These are phyloP conservation scores for Drosophila paracracens DNA, from an alignment of 2,888 invertebrate species.

Conservation along the genomic window DNA sequence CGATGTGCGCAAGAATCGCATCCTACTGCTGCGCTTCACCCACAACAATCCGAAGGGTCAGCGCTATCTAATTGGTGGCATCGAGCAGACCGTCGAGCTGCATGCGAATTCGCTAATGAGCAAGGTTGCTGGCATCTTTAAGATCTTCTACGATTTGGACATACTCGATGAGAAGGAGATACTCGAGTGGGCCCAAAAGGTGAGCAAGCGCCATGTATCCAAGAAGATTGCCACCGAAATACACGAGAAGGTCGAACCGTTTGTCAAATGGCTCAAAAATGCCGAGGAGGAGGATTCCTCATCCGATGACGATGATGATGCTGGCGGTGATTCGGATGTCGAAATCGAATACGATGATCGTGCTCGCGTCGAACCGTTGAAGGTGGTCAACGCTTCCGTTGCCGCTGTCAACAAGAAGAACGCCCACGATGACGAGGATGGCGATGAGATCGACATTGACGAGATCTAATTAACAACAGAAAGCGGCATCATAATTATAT, in stretches of 20 bases:
- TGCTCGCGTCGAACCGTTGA: constrained; percentile 90
- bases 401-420: constrained; percentile 84
- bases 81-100: constrained; percentile 95
- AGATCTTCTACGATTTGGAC: constrained; percentile 97
- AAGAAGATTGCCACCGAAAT: constrained; percentile 96
- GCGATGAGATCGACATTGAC: constrained; percentile 95
- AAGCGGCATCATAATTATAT: neutral
- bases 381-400: constrained; percentile 86
- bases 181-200: constrained; percentile 98
- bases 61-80: constrained; percentile 96
- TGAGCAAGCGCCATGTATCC: constrained; percentile 96
- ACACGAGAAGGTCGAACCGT: constrained; percentile 95
- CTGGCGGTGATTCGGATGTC: constrained; percentile 87
- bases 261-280: constrained; percentile 98
- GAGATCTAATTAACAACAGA: constrained; percentile 89
- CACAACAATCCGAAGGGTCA: constrained; percentile 93
- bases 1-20: constrained; percentile 91
- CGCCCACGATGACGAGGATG: constrained; percentile 89
- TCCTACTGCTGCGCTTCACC: constrained; percentile 92
- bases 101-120: constrained; percentile 92
- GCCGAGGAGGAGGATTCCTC: constrained; percentile 97
- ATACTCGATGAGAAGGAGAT: constrained; percentile 97
- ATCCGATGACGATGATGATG: constrained; percentile 88
- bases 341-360: constrained; percentile 96
- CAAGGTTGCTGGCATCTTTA: constrained; percentile 95